Conservation (phyloP, 2,113 vertebrate genomes). For the Ursus arctos region DNA sequence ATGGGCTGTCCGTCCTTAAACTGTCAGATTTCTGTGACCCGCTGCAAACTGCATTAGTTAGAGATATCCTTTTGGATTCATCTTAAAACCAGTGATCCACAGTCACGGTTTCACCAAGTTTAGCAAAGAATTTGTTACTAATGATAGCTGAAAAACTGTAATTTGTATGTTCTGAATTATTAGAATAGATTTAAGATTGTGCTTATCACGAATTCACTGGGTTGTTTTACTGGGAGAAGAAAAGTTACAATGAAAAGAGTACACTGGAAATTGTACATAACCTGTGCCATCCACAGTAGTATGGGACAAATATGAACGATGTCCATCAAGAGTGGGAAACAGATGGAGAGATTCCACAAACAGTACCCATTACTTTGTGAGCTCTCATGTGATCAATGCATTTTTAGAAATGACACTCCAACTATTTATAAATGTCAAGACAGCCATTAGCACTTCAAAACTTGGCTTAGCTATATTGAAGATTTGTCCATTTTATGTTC, state of each 20-base stretch:
- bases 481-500: background rate
- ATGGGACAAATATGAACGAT: background rate
- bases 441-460: background rate
- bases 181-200: background rate
- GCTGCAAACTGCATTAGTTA: background rate
- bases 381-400: background rate
- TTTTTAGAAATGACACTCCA: background rate
- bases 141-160: background rate
- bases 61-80: background rate
- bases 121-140: background rate
- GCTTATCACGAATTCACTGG: background rate
- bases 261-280: background rate
- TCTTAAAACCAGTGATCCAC: background rate
- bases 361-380: background rate
- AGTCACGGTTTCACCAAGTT: background rate
- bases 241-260: background rate
- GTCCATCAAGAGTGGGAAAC: background rate
- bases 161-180: background rate
- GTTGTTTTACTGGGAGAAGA: background rate
- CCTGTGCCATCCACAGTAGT: accelerated
- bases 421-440: background rate
- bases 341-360: background rate
- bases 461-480: background rate
- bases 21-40: background rate
- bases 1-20: background rate